Percentiles rank a stretch among this genome's conserved stretches.
Evolutionary conservation across 2,888 invertebrate genomes (phyloP).

Genomic region (Julus scandinavius): DNA sequence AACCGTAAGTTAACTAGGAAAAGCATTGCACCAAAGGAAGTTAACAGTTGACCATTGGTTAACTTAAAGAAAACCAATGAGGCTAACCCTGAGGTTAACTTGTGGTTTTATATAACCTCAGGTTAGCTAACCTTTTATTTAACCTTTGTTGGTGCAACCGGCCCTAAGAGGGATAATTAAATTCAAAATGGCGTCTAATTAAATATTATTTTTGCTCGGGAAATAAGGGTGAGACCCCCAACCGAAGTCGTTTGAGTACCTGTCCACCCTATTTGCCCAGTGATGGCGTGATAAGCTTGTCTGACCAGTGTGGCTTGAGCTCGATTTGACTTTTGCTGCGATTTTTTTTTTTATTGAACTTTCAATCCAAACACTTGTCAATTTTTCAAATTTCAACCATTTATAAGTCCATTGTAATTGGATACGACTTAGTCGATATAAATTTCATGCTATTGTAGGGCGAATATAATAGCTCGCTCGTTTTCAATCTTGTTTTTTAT

Average conservation of each 20-base stretch:
- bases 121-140: too few species aligned
- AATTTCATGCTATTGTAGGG: background rate
- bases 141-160: too few species aligned
- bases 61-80: too few species aligned
- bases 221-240: conserved; percentile 31
- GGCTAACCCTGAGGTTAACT: too few species aligned
- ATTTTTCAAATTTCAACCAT: background rate
- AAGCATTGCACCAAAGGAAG: too few species aligned
- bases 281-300: background rate
- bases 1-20: too few species aligned
- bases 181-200: background rate
- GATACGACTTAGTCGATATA: background rate
- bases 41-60: too few species aligned
- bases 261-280: conserved; percentile 15
- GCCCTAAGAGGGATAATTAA: background rate
- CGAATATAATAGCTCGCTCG: conserved; percentile 23
- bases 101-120: too few species aligned
- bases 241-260: conserved; percentile 25
- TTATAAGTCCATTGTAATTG: conserved; percentile 10
- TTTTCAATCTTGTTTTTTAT: conserved; percentile 22
- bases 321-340: background rate
- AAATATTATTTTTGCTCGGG: background rate
- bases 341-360: background rate
- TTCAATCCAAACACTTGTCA: conserved; percentile 1
- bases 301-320: background rate